Evolutionary conservation across 2,888 invertebrate species (phyloP), one percentile per base, ranked within the genome.

Genomic region (Hypena proboscidalis): DNA sequence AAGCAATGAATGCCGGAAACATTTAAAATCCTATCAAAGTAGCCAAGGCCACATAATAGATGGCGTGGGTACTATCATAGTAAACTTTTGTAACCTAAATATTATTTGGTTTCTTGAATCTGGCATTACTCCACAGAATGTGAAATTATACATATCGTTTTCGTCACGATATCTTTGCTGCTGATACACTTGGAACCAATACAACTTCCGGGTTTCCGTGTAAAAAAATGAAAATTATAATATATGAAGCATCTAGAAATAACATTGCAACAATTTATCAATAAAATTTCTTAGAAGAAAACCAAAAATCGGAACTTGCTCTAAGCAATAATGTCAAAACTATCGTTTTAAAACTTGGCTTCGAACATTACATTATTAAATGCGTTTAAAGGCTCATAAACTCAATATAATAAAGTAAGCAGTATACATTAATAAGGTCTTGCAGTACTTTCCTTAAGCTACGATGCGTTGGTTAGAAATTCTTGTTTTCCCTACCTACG

Each of bases 81-180:
- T 37, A 30, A 30, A 30, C 7, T 37, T 42, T 25, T 37, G 42
- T 55, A 37, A 51, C 40, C 41, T 52, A 40, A 49, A 58, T 49
- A 38, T 13, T n/a, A 43, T 38, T 32, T 55, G 51, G 29, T 48
- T 65, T 50, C 34, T 29, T 19, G 11, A 29, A 22, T 42, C 39
- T 64, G 56, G 57, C 61, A 65, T 9, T 23, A 7, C 15, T 44
- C 56, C 62, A 61, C 40, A 25, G 27, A 6, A 44, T 35, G 19
- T 20, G 20, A 40, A 40, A 26, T 30, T 26, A 20, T 23, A 30
- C 38, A 40, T 20, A 56, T 22, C 39, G 29, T 20, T 8, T 4
- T 36, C 29, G 32, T 47, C 43, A 41, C 33, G 23, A 4, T 31
- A 6, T 13, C 34, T 33, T 17, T 33, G 27, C 32, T 21, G 13